Conservation (phyloP, 2,888 invertebrate genomes). For the Buathra laborator region DNA sequence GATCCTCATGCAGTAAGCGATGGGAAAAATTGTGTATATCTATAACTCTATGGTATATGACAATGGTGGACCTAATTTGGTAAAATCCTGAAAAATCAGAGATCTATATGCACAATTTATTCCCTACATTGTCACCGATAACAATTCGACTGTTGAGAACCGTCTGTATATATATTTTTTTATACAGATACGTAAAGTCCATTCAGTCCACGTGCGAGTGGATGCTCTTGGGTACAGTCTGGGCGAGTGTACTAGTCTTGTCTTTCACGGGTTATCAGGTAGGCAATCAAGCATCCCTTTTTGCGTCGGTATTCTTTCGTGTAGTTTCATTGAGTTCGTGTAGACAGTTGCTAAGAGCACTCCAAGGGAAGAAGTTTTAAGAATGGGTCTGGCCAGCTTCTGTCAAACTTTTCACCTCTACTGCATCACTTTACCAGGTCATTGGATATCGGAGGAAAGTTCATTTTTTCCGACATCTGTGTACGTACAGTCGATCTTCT, state of each 20-base stretch:
- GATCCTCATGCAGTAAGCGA: slow-evolving; percentile 11
- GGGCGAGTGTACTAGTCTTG: too few relatives aligned
- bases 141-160: too few relatives aligned
- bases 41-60: too few relatives aligned
- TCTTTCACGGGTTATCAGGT: too few relatives aligned
- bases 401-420: slow-evolving; percentile 5
- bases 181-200: background rate
- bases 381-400: background rate
- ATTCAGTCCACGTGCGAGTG: too few relatives aligned
- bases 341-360: background rate
- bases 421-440: slow-evolving; percentile 37
- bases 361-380: background rate
- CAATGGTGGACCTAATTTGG: too few relatives aligned
- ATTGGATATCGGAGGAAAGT: slow-evolving; percentile 43
- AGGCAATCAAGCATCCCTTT: background rate
- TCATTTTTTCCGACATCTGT: background rate
- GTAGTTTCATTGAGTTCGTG: background rate
- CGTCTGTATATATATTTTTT: background rate
- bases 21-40: background rate
- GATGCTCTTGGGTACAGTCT: too few relatives aligned
- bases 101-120: background rate
- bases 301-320: background rate
- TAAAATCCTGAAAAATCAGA: too few relatives aligned
- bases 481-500: too few relatives aligned
- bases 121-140: too few relatives aligned